Conservation (phyloP, 1,140 invertebrate genomes). For the Danaus plexippus region DNA sequence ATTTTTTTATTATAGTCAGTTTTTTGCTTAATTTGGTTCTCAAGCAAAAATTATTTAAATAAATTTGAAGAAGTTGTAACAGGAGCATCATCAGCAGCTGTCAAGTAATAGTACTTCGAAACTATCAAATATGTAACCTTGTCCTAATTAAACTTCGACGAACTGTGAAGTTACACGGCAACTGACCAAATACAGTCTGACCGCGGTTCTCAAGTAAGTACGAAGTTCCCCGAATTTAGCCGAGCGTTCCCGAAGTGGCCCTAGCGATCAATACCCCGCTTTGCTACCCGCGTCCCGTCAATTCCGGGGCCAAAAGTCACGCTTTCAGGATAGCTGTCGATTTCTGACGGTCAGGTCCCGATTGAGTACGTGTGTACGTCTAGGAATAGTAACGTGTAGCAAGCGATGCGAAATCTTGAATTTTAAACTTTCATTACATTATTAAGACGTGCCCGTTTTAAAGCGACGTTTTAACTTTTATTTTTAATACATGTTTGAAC, state of each 20-base stretch:
- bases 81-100: too few relatives aligned
- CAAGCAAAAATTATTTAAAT: too few relatives aligned
- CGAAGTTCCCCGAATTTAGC: constrained; percentile 37
- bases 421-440: constrained; percentile 8
- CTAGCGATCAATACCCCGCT: constrained; percentile 59
- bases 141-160: constrained; percentile 59
- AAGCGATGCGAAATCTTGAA: constrained; percentile 25
- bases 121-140: constrained; percentile 40
- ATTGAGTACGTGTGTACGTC: constrained; percentile 36
- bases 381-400: constrained; percentile 11
- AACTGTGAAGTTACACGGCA: constrained; percentile 52
- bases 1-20: too few relatives aligned
- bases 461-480: too few relatives aligned
- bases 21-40: too few relatives aligned
- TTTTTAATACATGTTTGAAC: too few relatives aligned
- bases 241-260: constrained; percentile 37
- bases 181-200: constrained; percentile 46
- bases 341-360: constrained; percentile 47
- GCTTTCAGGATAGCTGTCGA: constrained; percentile 55
- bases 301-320: constrained; percentile 64
- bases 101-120: too few relatives aligned
- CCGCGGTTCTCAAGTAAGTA: constrained; percentile 40
- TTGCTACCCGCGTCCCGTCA: constrained; percentile 46
- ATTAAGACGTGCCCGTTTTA: too few relatives aligned
- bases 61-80: too few relatives aligned